phyloP scores from a whole-genome alignment of 2,113 vertebrate genomes.

The Theropithecus gelada region DNA sequence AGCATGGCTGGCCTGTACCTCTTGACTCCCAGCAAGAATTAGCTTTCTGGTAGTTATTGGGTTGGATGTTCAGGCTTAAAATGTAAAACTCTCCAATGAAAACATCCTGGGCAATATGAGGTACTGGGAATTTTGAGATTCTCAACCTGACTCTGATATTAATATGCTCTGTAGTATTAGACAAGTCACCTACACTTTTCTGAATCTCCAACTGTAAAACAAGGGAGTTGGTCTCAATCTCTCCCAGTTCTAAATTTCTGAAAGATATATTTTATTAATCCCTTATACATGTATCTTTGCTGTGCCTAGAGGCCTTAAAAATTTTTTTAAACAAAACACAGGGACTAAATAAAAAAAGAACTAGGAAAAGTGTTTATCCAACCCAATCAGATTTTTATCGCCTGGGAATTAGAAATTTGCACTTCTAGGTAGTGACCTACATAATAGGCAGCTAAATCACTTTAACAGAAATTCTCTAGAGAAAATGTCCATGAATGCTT shows the following conservation, averaged over 20 bases:
- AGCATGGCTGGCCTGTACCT: neutral
- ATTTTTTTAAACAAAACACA: neutral
- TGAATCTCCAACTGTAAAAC: neutral
- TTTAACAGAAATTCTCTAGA: neutral
- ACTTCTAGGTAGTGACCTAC: neutral
- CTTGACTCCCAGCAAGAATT: neutral
- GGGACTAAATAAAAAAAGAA: neutral
- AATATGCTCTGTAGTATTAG: neutral
- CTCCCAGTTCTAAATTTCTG: neutral
- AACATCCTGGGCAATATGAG: neutral
- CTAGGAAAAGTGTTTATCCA: neutral
- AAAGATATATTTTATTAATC: neutral
- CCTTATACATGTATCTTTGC: neutral
- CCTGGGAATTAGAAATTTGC: neutral
- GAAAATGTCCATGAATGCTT: neutral
- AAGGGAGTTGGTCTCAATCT: neutral
- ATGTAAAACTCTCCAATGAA: neutral
- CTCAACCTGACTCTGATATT: neutral
- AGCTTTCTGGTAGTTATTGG: neutral
- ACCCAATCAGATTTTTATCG: neutral
- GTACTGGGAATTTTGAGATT: neutral
- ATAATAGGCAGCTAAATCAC: neutral
- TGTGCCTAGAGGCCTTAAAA: conserved; percentile 18
- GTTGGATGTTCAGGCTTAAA: neutral
- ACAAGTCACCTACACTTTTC: neutral